Evolutionary conservation across 2,797 vertebrate genomes (phyloP), one percentile per base, ranked within the genome.

Genomic region (Gymnodraco acuticeps): DNA sequence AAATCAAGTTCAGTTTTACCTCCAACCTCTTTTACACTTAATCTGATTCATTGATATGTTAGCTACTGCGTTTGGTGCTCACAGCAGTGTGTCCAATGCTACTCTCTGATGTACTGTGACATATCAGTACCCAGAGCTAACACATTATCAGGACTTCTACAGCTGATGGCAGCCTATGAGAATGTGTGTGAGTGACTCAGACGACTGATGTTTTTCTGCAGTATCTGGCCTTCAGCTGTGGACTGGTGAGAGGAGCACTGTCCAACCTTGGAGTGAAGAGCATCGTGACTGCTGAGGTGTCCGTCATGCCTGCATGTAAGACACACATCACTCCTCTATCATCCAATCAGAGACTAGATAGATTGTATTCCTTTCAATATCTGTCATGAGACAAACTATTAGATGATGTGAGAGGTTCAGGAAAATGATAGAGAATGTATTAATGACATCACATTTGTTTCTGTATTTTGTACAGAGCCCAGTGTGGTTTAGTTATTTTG

Each of bases 261-360:
- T 96, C 95, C 19, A 96, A 96, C 80, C 90, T 99, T 81, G 97
- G 97, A 75, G 97, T 99, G 90, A 98, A 96, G 93, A 99, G 97
- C 87, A 96, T 98, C 64, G 97, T 99, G 83, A 99, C 97, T 3
- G 96, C 96, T 13, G 97, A 98, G 93, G 97, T 98, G 82, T 97
- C 97, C 62, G 84, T 96, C 87, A 98, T 99, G 97, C 97, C 97
- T 88, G 97, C 97, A 23, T 98, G 97, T 99, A 95, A 96, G 97
- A 94, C 82, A 5, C 5, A 0, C 20, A 43, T 61, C 56, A 33
- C 13, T 43, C 17, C 0, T 61, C 19, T 4, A 12, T 31, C 27
- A 60, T 76, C 61, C 47, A 56, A 41, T 64, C 56, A 48, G 17
- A 46, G 19, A 51, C 11, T 0, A 52, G 13, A 64, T 33, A 63